Evolutionary conservation across 2,113 vertebrate species (phyloP).

Genomic region (Mellivora capensis): DNA sequence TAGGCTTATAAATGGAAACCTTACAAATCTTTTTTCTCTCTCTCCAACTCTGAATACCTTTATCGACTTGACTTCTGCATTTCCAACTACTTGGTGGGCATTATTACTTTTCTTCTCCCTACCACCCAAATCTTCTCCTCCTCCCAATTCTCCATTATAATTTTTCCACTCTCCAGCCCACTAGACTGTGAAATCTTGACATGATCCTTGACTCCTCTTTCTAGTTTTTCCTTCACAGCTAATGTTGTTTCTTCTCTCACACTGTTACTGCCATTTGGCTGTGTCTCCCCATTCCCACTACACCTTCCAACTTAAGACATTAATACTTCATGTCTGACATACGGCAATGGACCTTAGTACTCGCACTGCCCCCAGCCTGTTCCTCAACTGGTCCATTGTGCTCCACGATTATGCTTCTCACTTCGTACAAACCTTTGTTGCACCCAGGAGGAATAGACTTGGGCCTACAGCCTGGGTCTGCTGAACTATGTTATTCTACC

Average conservation of each 20-base stretch:
- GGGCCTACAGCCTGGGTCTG: neutral
- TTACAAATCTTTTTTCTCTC: neutral
- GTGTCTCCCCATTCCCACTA: neutral
- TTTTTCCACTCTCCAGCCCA: neutral
- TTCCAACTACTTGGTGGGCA: neutral
- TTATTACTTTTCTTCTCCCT: neutral
- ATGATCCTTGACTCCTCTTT: neutral
- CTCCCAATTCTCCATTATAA: neutral
- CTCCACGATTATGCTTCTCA: neutral
- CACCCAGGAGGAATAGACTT: neutral
- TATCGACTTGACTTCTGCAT: neutral
- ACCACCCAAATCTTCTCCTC: neutral
- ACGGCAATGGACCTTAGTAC: neutral
- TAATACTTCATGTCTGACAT: neutral
- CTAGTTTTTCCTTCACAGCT: neutral
- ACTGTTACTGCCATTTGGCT: neutral
- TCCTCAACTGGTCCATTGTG: neutral
- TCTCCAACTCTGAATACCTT: neutral
- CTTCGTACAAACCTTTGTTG: neutral
- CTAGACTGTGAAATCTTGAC: neutral
- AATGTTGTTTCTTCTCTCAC: neutral
- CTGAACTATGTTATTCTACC: neutral
- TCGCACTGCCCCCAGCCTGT: neutral
- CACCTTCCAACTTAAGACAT: neutral
- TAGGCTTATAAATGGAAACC: neutral